These are phyloP conservation scores for Diphyllodes magnificus DNA, from an alignment of 2,113 vertebrate species.

Conservation along the genomic window DNA sequence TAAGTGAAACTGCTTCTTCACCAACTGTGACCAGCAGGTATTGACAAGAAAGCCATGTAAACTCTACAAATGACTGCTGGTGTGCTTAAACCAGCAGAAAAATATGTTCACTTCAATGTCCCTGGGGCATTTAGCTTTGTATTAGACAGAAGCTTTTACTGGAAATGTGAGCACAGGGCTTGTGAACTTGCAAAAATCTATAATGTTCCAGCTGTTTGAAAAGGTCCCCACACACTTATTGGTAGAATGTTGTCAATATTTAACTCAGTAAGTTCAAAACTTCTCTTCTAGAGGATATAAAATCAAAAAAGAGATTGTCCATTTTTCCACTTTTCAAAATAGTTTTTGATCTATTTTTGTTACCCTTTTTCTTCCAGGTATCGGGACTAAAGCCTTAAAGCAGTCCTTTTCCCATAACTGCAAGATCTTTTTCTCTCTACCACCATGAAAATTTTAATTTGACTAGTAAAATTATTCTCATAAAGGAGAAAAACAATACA, in stretches of 20 bases:
- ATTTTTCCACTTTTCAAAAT: not conserved
- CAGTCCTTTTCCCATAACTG: not conserved
- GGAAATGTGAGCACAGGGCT: not conserved
- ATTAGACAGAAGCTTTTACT: conserved; percentile 35
- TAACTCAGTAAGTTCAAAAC: not conserved
- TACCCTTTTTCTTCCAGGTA: not conserved
- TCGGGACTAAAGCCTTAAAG: not conserved
- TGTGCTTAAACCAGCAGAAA: conserved; percentile 52
- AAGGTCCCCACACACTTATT: not conserved
- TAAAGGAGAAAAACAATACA: not conserved
- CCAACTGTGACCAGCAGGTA: conserved; percentile 65
- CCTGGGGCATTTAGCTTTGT: conserved; percentile 15
- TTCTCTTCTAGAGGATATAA: not conserved
- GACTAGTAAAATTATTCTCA: not conserved
- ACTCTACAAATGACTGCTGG: conserved; percentile 26
- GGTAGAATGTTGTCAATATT: not conserved
- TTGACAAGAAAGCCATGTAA: conserved; percentile 57
- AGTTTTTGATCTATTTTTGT: not conserved
- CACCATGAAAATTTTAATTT: not conserved
- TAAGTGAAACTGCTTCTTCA: conserved; percentile 77
- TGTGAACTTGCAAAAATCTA: conserved; percentile 44
- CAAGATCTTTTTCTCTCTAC: not conserved
- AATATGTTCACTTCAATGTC: conserved; percentile 18
- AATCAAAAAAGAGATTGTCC: not conserved
- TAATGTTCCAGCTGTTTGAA: conserved; percentile 32